Conservation (phyloP, 2,797 vertebrate genomes). For the Diplodus sargus region DNA sequence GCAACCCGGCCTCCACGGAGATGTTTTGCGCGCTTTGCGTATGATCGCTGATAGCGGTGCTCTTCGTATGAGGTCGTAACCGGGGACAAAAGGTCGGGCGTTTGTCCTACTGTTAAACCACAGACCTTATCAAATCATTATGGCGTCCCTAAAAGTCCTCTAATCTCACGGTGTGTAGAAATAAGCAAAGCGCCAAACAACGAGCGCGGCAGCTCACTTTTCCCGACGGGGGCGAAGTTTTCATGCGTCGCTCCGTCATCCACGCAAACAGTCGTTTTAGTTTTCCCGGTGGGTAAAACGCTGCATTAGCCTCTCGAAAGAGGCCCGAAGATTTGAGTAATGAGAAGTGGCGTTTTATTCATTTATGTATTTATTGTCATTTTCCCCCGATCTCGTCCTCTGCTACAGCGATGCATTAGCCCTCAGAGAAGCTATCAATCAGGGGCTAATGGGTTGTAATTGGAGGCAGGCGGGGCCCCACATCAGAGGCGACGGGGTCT, state of each 20-base stretch:
- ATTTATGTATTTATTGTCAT: slow-evolving; percentile 77
- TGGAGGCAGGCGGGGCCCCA: slow-evolving; percentile 66
- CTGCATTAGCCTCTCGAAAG: slow-evolving; percentile 34
- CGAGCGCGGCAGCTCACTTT: neutral
- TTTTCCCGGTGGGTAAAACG: slow-evolving; percentile 21
- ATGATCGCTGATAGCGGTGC: slow-evolving; percentile 26
- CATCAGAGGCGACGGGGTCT: slow-evolving; percentile 64
- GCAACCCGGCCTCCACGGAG: slow-evolving; percentile 24
- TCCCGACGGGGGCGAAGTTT: slow-evolving; percentile 3
- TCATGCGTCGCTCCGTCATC: slow-evolving; percentile 12
- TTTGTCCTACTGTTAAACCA: slow-evolving; percentile 63
- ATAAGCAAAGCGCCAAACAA: slow-evolving; percentile 49
- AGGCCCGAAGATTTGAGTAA: slow-evolving; percentile 53
- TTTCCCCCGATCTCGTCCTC: slow-evolving; percentile 69
- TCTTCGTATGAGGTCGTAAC: slow-evolving; percentile 17
- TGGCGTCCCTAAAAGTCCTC: slow-evolving; percentile 6
- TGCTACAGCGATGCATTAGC: slow-evolving; percentile 74
- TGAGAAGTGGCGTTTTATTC: slow-evolving; percentile 75
- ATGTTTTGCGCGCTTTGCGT: slow-evolving; percentile 32
- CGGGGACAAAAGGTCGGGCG: neutral
- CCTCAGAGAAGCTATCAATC: slow-evolving; percentile 78
- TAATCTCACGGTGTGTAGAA: slow-evolving; percentile 38
- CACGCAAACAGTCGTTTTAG: slow-evolving; percentile 17
- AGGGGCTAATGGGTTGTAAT: slow-evolving; percentile 79
- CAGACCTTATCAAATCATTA: slow-evolving; percentile 51